Percentiles rank a stretch among this genome's conserved stretches.
These are phyloP conservation scores for Dinocampus coccinellae DNA, from an alignment of 2,888 invertebrate species.

Conservation along the genomic window DNA sequence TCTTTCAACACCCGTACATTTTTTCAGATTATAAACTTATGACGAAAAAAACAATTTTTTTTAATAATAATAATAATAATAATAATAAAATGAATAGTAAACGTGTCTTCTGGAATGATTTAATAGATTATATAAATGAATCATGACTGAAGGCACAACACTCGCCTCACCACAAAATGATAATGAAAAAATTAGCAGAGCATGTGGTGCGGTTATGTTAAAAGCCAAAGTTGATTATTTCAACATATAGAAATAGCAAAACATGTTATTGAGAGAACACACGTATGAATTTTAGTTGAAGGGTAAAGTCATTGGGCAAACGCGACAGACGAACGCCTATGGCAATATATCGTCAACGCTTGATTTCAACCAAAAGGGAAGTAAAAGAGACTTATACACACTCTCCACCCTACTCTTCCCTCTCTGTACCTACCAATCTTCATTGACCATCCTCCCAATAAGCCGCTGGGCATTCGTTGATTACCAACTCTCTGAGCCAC, in stretches of 20 bases:
- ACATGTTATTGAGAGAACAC: not conserved
- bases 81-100: not conserved
- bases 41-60: not conserved
- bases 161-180: slow-evolving; percentile 33
- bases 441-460: slow-evolving; percentile 62
- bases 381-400: slow-evolving; percentile 26
- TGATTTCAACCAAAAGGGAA: slow-evolving; percentile 27
- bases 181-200: slow-evolving; percentile 26
- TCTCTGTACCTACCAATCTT: slow-evolving; percentile 40
- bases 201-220: slow-evolving; percentile 33
- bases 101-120: not conserved
- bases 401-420: slow-evolving; percentile 34
- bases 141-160: not conserved
- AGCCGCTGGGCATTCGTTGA: slow-evolving; percentile 58
- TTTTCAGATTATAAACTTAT: not conserved
- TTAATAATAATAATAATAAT: too few relatives aligned
- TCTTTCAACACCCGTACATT: not conserved
- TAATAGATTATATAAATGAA: slow-evolving; percentile 19
- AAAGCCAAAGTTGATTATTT: slow-evolving; percentile 12
- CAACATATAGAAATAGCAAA: slow-evolving; percentile 5
- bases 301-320: slow-evolving; percentile 26
- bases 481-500: slow-evolving; percentile 53
- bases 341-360: slow-evolving; percentile 27
- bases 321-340: slow-evolving; percentile 17
- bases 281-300: not conserved